Base-by-base conservation (phyloP, 2,113 vertebrate species). In the Rhipidura dahli region DNA sequence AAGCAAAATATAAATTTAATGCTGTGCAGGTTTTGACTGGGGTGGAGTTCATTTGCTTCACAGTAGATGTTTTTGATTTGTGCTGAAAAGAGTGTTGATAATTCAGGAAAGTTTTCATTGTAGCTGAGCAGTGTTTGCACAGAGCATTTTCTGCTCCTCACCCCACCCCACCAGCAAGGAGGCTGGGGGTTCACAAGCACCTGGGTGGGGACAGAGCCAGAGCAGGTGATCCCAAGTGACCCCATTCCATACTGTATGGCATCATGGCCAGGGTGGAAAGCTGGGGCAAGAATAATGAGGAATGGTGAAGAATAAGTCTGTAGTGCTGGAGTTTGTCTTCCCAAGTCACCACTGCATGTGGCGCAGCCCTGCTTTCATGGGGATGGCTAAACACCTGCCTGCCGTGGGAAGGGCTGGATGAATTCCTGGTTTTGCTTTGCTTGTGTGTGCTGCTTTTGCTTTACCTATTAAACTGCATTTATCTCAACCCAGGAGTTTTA, bases 321-420 rank as follows among this genome's bases (percentile, higher is more conserved):
- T 11, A 21, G 15, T 21, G 21, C 18, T 51, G 37, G 26, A 2
- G 2, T 57, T 87, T 69, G 23, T 49, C 31, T 70, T 69, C 56
- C 10, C 23, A 15, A 70, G 68, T 60, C 12, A 49, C 31, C 1
- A 3, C 23, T 53, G 24, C 0, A 0, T 9, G 13, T 54, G 79
- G 13, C 44, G 31, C 27, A 60, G 23, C 56, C 23, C 20, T 44
- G 73, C 61, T 63, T 30, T 39, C 27, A 14, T 31, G 44, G 31
- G 24, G 35, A 6, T 44, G n/a, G 30, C 28, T 72, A 47, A 77
- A 10, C 39, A 31, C 14, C 50, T 75, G 24, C 24, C 44, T 42
- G 17, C 17, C 4, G 3, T 12, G 56, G 50, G n/a, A 60, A 81
- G 11, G 13, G 26, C 11, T 45, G 40, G 19, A 57, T 33, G 3